phyloP scores from a whole-genome alignment of 2,797 vertebrate genomes.

The Podargus strigoides region DNA sequence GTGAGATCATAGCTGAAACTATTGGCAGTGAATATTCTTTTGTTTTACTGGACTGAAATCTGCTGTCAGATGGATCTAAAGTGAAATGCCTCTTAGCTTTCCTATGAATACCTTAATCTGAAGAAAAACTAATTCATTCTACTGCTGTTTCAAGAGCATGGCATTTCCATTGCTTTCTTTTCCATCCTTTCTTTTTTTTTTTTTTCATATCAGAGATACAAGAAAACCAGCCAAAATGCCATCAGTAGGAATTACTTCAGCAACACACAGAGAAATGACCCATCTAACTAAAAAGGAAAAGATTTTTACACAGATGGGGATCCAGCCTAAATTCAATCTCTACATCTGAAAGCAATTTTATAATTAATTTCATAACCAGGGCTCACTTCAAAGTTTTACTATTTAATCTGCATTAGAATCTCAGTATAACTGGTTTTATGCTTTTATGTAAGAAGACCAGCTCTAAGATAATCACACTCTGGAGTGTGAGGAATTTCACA shows the following conservation, averaged over 20 bases:
- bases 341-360: neutral
- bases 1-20: slow-evolving; percentile 43
- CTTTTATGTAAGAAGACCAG: neutral
- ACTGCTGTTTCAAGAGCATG: neutral
- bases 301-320: too few species aligned
- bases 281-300: neutral
- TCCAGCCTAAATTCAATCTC: too few species aligned
- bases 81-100: neutral
- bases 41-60: slow-evolving; percentile 12
- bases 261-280: neutral
- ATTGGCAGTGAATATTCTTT: slow-evolving; percentile 31
- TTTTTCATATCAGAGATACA: neutral
- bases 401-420: neutral
- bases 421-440: neutral
- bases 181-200: neutral
- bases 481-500: neutral
- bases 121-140: neutral
- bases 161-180: neutral
- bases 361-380: neutral
- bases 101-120: neutral
- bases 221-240: neutral
- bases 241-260: neutral
- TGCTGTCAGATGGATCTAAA: neutral
- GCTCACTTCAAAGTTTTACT: neutral
- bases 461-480: neutral